Percentiles rank a stretch among this genome's conserved stretches.
These are phyloP conservation scores for Ichneumon xanthorius DNA, from an alignment of 2,888 invertebrate species.

Conservation along the genomic window DNA sequence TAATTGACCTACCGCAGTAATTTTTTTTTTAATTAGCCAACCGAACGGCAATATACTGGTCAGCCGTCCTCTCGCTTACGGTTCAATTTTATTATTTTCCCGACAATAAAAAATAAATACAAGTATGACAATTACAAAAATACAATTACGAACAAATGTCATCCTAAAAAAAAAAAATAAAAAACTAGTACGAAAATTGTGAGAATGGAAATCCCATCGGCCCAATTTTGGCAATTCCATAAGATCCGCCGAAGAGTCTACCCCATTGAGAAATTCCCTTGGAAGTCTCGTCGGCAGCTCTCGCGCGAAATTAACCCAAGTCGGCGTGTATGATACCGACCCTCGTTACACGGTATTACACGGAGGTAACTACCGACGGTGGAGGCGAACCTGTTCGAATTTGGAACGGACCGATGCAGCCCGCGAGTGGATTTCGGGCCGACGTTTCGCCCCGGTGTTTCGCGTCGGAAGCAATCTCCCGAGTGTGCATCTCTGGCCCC, in stretches of 20 bases:
- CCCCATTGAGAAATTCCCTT: conserved; percentile 9
- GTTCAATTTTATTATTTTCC: too few species aligned
- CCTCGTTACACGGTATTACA: conserved; percentile 46
- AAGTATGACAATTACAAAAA: background rate
- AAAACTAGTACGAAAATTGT: background rate
- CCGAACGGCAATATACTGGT: too few species aligned
- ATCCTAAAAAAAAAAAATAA: too few species aligned
- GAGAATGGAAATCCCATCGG: background rate
- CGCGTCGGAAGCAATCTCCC: conserved; percentile 45
- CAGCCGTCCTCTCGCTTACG: too few species aligned
- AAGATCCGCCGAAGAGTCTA: background rate
- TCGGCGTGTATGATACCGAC: conserved; percentile 8
- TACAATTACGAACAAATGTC: background rate
- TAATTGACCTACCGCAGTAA: too few species aligned
- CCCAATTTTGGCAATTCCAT: background rate
- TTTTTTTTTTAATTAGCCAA: too few species aligned
- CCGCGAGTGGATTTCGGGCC: background rate
- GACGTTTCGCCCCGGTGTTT: background rate
- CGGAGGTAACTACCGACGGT: conserved; percentile 10
- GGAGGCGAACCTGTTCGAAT: conserved; percentile 15
- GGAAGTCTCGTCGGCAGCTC: background rate
- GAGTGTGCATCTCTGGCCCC: conserved; percentile 18
- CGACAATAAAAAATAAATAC: too few species aligned
- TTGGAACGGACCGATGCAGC: conserved; percentile 5
- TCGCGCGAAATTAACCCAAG: conserved; percentile 15